These are phyloP conservation scores for Calephelis nemesis DNA, from an alignment of 1,140 invertebrate species.

Conservation along the genomic window DNA sequence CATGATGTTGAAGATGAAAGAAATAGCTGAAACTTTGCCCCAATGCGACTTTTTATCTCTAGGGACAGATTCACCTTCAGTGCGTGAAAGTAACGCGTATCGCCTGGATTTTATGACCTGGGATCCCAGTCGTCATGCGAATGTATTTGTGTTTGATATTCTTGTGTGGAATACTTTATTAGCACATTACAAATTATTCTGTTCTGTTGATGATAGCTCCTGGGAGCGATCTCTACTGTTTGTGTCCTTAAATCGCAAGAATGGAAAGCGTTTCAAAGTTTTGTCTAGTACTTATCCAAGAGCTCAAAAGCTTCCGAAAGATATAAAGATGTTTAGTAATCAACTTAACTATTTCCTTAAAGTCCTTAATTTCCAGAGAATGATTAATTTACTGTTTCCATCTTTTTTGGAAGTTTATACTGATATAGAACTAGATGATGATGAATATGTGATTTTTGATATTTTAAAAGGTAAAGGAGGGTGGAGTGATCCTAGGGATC, in stretches of 20 bases:
- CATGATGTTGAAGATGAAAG: slow-evolving; percentile 42
- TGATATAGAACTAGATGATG: slow-evolving; percentile 39
- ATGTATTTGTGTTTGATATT: slow-evolving; percentile 39
- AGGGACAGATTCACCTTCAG: slow-evolving; percentile 14
- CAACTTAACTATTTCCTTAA: slow-evolving; percentile 28
- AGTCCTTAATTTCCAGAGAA: slow-evolving; percentile 33
- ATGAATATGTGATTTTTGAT: slow-evolving; percentile 41
- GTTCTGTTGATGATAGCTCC: slow-evolving; percentile 44
- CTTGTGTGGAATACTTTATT: slow-evolving; percentile 44
- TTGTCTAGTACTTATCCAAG: slow-evolving; percentile 41
- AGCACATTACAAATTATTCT: slow-evolving; percentile 46
- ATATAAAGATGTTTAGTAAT: background rate
- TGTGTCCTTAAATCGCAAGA: slow-evolving; percentile 42
- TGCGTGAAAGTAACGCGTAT: slow-evolving; percentile 23
- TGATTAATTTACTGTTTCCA: slow-evolving; percentile 35
- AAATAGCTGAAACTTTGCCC: slow-evolving; percentile 31
- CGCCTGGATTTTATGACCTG: slow-evolving; percentile 38
- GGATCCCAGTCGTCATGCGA: slow-evolving; percentile 40
- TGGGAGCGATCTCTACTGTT: slow-evolving; percentile 50
- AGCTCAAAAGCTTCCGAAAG: slow-evolving; percentile 33
- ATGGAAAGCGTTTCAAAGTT: slow-evolving; percentile 42
- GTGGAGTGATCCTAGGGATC: slow-evolving; percentile 61
- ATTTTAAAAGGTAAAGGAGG: slow-evolving; percentile 41
- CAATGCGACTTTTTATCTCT: slow-evolving; percentile 42
- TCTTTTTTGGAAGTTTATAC: slow-evolving; percentile 38